Percentiles rank a stretch among this genome's conserved stretches.
phyloP scores from a whole-genome alignment of 2,888 invertebrate genomes.

The Aproaerema taeniolella region DNA sequence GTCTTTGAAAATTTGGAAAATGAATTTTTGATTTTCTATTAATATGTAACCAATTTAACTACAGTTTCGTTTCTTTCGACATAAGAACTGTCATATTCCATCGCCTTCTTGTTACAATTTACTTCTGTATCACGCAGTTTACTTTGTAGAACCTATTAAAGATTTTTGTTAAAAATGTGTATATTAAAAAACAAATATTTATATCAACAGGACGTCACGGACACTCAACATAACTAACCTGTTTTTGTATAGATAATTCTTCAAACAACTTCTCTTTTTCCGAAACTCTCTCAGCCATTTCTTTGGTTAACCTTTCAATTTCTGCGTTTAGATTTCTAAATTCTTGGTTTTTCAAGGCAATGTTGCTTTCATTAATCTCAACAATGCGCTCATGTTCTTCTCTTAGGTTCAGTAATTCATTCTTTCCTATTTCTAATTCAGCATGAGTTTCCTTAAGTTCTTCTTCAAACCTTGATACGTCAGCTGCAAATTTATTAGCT shows the following conservation, averaged over 20 bases:
- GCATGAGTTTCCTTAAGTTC: conserved; percentile 50
- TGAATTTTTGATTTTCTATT: no score
- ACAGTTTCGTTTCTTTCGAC: conserved; percentile 32
- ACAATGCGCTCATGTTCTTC: conserved; percentile 48
- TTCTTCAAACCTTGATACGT: conserved; percentile 42
- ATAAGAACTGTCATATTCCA: conserved; percentile 28
- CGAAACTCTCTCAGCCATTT: conserved; percentile 27
- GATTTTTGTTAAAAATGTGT: no score
- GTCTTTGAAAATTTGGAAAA: no score
- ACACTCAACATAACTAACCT: conserved; percentile 48
- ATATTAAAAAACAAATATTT: no score
- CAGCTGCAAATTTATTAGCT: conserved; percentile 45
- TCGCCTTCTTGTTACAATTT: conserved; percentile 25
- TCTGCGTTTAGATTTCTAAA: conserved; percentile 41
- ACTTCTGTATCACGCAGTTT: conserved; percentile 35
- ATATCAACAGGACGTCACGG: conserved; percentile 27
- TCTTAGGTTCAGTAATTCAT: conserved; percentile 43
- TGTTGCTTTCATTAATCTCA: conserved; percentile 35
- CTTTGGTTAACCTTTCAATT: conserved; percentile 32
- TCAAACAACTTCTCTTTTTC: conserved; percentile 34
- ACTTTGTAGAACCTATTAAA: conserved; percentile 48
- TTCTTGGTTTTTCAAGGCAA: conserved; percentile 47
- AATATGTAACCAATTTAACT: conserved; percentile 10
- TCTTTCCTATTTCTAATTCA: conserved; percentile 54
- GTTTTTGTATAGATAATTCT: conserved; percentile 37